Base-by-base conservation (phyloP, 2,797 vertebrate genomes). In the Bufotes viridis region DNA sequence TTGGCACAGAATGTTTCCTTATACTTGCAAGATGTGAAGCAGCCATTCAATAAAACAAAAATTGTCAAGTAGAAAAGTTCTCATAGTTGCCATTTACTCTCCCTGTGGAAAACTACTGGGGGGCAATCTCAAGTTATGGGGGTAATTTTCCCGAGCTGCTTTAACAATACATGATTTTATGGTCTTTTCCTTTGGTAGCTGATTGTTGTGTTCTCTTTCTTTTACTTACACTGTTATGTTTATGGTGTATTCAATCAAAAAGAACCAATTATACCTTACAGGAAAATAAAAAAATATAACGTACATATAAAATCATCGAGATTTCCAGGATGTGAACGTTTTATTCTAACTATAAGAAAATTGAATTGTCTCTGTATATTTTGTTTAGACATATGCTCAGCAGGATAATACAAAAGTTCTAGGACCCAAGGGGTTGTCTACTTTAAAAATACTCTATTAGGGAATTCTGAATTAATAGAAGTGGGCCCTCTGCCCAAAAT, bases 1-100 rank as follows among this genome's bases (percentile, higher is more conserved):
- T 65, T 22, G 82, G 85, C 3, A 6, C 42, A 89, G 24, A 90
- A 61, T 55, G 87, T 89, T 6, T 4, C 90, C 85, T 91, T 84
- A 78, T 29, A 75, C 7, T 89, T 20, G 1, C 87, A 90, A 76
- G 15, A 82, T 88, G 53, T 58, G 82, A 90, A 34, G 24, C 9
- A 91, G 5, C 75, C 29, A 84, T 65, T 91, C 82, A 72, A 6
- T 86, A 53, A 51, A 90, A 10, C 8, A 90, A 75, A 90, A 65
- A 18, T 76, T 49, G 22, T 70, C 63, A 87, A 14, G 79, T 9
- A 0, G 0, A 84, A 72, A 79, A 79, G 7, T 80, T 84, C 82
- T 70, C 65, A 7, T 3, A 51, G 60, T 53, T 58, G 24, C 70
- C 24, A 8, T 55, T 55, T 26, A 69, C 63, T 81, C n/a, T 3